A percentile compares a stretch with the other conserved stretches of the same genome.
phyloP scores from a whole-genome alignment of 2,888 invertebrate genomes.

The Agrotis clavis region DNA sequence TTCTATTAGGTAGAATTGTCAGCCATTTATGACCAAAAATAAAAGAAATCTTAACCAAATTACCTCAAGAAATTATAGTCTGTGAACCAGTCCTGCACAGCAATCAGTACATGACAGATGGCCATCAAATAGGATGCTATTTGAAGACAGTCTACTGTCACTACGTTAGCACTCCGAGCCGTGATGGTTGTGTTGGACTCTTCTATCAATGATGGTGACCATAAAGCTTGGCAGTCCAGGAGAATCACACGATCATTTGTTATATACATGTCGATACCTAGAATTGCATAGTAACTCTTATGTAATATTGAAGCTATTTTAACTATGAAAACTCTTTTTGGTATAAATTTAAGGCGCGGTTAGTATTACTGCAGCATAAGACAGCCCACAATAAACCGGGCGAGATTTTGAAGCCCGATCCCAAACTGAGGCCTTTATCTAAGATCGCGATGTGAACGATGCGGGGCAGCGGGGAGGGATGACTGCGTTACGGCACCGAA shows the following conservation, averaged over 20 bases:
- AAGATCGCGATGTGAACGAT: too few relatives aligned
- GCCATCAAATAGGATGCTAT: slow-evolving; percentile 96
- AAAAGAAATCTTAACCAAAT: neutral
- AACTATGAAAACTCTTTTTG: neutral
- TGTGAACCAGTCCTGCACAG: slow-evolving; percentile 97
- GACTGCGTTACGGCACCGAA: too few relatives aligned
- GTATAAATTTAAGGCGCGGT: neutral
- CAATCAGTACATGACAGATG: slow-evolving; percentile 97
- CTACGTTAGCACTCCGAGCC: slow-evolving; percentile 89
- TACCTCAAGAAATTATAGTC: slow-evolving; percentile 95
- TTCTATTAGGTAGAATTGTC: too few relatives aligned
- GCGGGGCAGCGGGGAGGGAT: too few relatives aligned
- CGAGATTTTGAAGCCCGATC: too few relatives aligned
- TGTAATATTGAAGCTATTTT: too few relatives aligned
- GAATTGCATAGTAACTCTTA: slow-evolving; percentile 56
- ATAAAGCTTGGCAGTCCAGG: slow-evolving; percentile 96
- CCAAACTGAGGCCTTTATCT: too few relatives aligned
- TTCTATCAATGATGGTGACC: slow-evolving; percentile 94
- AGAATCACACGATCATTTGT: slow-evolving; percentile 95
- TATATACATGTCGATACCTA: slow-evolving; percentile 94
- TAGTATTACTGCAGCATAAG: too few relatives aligned
- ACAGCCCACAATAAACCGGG: too few relatives aligned
- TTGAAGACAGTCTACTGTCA: slow-evolving; percentile 94
- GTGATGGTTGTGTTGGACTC: slow-evolving; percentile 89
- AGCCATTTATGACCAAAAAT: neutral